Percentiles rank a stretch among this genome's conserved stretches.
Evolutionary conservation across 2,888 invertebrate genomes (phyloP).

Genomic region (Torymus texanus): DNA sequence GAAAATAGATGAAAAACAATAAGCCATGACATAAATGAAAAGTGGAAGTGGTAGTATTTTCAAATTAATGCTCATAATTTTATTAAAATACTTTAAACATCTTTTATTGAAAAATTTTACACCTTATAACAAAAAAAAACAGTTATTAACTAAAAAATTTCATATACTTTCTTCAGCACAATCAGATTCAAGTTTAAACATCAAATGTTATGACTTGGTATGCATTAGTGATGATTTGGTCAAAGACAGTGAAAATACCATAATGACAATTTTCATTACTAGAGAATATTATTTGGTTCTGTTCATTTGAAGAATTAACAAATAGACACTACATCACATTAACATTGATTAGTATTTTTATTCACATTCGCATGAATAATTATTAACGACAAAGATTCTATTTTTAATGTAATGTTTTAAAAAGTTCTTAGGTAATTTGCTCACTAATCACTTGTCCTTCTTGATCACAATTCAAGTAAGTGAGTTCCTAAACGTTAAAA

Average conservation of each 20-base stretch:
- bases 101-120: slow-evolving; percentile 37
- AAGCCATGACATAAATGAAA: too few relatives aligned
- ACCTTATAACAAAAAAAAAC: slow-evolving; percentile 18
- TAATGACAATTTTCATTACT: not conserved
- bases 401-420: too few relatives aligned
- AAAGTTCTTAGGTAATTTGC: too few relatives aligned
- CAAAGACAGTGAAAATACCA: slow-evolving; percentile 32
- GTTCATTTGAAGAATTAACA: slow-evolving; percentile 4
- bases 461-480: too few relatives aligned
- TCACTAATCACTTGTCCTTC: too few relatives aligned
- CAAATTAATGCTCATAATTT: not conserved
- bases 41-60: not conserved
- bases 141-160: not conserved
- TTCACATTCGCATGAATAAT: not conserved
- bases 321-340: slow-evolving; percentile 15
- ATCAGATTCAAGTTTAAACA: slow-evolving; percentile 8
- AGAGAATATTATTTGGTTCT: slow-evolving; percentile 5
- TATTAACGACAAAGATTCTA: too few relatives aligned
- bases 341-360: slow-evolving; percentile 25
- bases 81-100: slow-evolving; percentile 18
- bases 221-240: slow-evolving; percentile 4
- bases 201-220: not conserved
- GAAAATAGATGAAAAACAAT: too few relatives aligned
- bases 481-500: too few relatives aligned
- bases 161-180: slow-evolving; percentile 21